Conservation (phyloP, 2,888 invertebrate genomes). For the Erebia epiphron region DNA sequence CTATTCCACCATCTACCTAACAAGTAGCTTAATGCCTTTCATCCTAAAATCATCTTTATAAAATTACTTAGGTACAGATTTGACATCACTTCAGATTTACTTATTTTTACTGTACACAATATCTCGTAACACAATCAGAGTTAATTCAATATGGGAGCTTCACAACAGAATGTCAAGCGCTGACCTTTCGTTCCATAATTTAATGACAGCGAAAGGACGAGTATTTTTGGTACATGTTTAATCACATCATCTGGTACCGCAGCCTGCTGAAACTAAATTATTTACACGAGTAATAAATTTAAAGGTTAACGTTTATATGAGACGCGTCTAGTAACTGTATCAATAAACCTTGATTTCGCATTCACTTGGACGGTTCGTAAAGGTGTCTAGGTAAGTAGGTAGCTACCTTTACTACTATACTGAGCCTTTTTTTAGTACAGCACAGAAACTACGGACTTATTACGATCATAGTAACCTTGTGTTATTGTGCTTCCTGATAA, state of each 20-base stretch:
- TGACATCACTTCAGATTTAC: not conserved
- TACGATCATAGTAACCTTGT: not conserved
- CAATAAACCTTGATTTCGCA: not conserved
- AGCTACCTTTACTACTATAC: no score
- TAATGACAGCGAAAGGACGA: slow-evolving; percentile 43
- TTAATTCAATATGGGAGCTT: slow-evolving; percentile 31
- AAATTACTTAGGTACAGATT: not conserved
- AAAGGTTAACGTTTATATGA: slow-evolving; percentile 22
- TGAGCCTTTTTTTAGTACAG: no score
- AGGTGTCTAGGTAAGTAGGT: no score
- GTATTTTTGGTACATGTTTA: slow-evolving; percentile 38
- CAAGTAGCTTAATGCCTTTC: no score
- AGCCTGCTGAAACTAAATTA: slow-evolving; percentile 32
- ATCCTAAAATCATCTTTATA: no score
- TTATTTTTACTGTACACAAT: not conserved
- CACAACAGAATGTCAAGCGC: slow-evolving; percentile 45
- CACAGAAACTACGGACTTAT: not conserved
- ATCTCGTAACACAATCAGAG: slow-evolving; percentile 22
- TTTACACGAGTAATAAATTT: slow-evolving; percentile 20
- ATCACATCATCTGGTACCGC: slow-evolving; percentile 33
- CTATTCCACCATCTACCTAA: no score
- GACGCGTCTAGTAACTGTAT: not conserved
- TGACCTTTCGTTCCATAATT: slow-evolving; percentile 47
- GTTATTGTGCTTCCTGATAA: not conserved
- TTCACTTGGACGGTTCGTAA: not conserved